Evolutionary conservation across 2,797 vertebrate species (phyloP), one percentile per base, ranked within the genome.

Genomic region (Lepus townsendii): DNA sequence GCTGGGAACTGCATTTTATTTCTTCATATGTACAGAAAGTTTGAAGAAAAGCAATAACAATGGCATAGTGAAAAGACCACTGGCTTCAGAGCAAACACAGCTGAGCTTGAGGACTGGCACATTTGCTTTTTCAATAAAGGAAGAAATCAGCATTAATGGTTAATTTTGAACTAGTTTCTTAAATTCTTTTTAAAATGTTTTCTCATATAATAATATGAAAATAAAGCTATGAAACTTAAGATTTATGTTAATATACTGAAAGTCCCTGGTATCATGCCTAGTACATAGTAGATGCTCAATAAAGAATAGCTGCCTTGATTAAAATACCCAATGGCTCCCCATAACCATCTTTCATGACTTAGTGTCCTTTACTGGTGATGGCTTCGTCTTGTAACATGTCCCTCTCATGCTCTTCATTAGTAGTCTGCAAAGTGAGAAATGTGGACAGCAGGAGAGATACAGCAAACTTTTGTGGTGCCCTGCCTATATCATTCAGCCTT

Each of bases 191-290:
- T 38, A 72, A 93, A 83, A 9, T 9, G 71, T n/a, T 93, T 91
- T 69, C 38, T 93, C 82, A 66, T 42, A 35, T 90, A 90, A 93
- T 88, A 95, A 47, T 13, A 83, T 89, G 50, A 75, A 91, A 93
- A 92, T 42, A 85, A 65, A 90, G 32, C 69, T 78, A 11, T 88
- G 52, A 82, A 90, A 63, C 84, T 84, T 92, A 80, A 72, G 10
- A 83, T 90, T 71, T 85, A 87, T 82, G 16, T 83, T 73, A 94
- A 83, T 87, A 76, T 76, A 68, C 91, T 80, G 95, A 73, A 93
- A 83, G 32, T 93, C 50, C 27, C 50, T 80, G 63, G n/a, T 52
- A 92, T 65, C 30, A 69, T 77, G 42, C 50, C 52, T 85, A 90
- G 92, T 80, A 88, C 7, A 77, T 79, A 93, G 20, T 63, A 95